Percentiles rank a stretch among this genome's conserved stretches.
phyloP scores from a whole-genome alignment of 2,113 vertebrate genomes.

The Perca flavescens region DNA sequence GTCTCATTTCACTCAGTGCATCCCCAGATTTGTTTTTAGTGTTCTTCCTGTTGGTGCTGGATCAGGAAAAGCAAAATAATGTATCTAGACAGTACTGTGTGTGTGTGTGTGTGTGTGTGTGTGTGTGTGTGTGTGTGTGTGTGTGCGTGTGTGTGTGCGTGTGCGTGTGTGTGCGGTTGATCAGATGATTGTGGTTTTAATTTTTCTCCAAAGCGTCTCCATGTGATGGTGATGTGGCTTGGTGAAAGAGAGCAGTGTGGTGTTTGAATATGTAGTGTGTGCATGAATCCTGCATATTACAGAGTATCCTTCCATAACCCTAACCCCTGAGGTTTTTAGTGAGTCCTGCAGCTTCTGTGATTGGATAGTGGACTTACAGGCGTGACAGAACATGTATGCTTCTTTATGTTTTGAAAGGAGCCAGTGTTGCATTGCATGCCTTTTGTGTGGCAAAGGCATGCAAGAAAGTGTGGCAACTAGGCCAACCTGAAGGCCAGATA shows the following conservation, averaged over 20 bases:
- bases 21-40: slow-evolving; percentile 24
- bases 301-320: slow-evolving; percentile 1
- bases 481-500: background rate
- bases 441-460: background rate
- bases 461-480: slow-evolving; percentile 19
- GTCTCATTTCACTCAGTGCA: slow-evolving; percentile 8
- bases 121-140: slow-evolving; percentile 24
- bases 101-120: slow-evolving; percentile 28
- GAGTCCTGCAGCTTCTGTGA: background rate
- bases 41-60: slow-evolving; percentile 25
- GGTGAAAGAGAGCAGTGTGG: slow-evolving; percentile 18
- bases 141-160: slow-evolving; percentile 30
- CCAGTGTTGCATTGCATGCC: slow-evolving; percentile 2
- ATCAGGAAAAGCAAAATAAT: slow-evolving; percentile 39
- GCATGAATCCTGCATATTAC: background rate
- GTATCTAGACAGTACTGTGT: slow-evolving; percentile 28
- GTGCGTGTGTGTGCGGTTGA: slow-evolving; percentile 35
- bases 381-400: slow-evolving; percentile 1
- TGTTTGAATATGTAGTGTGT: slow-evolving; percentile 20
- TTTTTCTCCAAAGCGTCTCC: slow-evolving; percentile 42
- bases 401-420: slow-evolving; percentile 9
- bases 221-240: slow-evolving; percentile 66
- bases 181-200: slow-evolving; percentile 73
- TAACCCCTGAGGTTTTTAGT: slow-evolving; percentile 9
- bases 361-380: slow-evolving; percentile 3